Percentiles rank a stretch among this genome's conserved stretches.
Conservation (phyloP, 2,888 invertebrate genomes). For the Clostera curtula region DNA sequence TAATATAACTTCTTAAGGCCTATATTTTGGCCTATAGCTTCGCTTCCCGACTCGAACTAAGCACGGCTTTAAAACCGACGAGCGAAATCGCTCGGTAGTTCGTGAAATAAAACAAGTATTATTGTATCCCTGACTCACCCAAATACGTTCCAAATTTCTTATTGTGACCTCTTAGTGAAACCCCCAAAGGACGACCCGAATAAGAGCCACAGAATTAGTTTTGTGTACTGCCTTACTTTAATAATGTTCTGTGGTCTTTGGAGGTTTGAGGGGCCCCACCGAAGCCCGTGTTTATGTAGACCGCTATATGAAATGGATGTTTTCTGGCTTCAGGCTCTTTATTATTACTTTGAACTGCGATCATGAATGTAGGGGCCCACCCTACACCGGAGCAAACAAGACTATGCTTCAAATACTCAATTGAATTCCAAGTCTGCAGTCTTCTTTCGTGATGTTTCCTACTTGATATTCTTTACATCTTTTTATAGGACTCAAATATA, state of each 20-base stretch:
- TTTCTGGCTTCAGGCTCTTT: slow-evolving; percentile 74
- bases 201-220: slow-evolving; percentile 63
- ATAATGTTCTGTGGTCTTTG: slow-evolving; percentile 62
- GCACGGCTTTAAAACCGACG: no score
- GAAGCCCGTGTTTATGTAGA: slow-evolving; percentile 55
- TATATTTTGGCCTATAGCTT: no score
- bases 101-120: no score
- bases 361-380: slow-evolving; percentile 44
- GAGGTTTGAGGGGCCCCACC: slow-evolving; percentile 59
- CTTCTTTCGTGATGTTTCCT: slow-evolving; percentile 35
- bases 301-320: slow-evolving; percentile 66
- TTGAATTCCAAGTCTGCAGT: slow-evolving; percentile 51
- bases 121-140: slow-evolving; percentile 28
- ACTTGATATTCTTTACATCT: no score
- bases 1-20: no score
- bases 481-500: no score
- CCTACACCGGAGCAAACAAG: slow-evolving; percentile 59
- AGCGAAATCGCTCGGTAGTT: no score
- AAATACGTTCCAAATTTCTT: slow-evolving; percentile 36
- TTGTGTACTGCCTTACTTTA: slow-evolving; percentile 62
- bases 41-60: no score
- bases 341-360: slow-evolving; percentile 67
- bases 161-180: slow-evolving; percentile 37
- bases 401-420: slow-evolving; percentile 57
- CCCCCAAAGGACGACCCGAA: slow-evolving; percentile 49